These are phyloP conservation scores for Hirtodrosophila alboralis DNA, from an alignment of 2,888 invertebrate genomes.

Conservation along the genomic window DNA sequence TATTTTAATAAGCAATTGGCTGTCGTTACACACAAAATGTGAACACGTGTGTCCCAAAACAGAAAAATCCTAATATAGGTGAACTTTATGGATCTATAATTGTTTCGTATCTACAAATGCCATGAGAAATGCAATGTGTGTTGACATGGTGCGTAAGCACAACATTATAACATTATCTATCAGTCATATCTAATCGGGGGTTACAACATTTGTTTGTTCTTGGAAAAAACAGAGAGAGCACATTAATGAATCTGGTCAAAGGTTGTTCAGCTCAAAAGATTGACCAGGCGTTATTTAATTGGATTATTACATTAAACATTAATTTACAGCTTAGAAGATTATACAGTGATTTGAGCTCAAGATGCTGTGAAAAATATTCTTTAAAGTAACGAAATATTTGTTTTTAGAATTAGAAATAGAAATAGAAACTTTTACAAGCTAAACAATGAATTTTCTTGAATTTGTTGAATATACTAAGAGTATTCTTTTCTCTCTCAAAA, in stretches of 20 bases:
- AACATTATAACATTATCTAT: constrained; percentile 31
- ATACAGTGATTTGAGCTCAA: too few species aligned
- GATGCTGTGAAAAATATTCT: too few species aligned
- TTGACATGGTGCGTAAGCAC: constrained; percentile 8
- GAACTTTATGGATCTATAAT: constrained; percentile 45
- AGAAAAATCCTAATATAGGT: constrained; percentile 9
- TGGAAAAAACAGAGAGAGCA: constrained; percentile 16
- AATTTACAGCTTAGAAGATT: too few species aligned
- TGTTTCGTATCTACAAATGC: constrained; percentile 21
- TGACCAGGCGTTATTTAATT: constrained; percentile 44
- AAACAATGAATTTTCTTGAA: too few species aligned
- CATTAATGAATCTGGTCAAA: constrained; percentile 16
- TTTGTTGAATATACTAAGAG: too few species aligned
- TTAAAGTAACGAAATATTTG: too few species aligned
- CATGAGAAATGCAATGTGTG: constrained; percentile 52
- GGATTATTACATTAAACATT: constrained; percentile 33
- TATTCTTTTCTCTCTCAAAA: too few species aligned
- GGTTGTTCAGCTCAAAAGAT: constrained; percentile 16
- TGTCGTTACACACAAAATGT: constrained; percentile 57
- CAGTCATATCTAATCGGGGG: constrained; percentile 35
- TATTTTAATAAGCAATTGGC: constrained; percentile 70
- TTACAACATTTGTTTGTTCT: not conserved
- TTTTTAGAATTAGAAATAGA: too few species aligned
- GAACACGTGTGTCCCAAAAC: constrained; percentile 69
- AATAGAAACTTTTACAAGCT: too few species aligned